Base-by-base conservation (phyloP, 92 coral and sea anemone species). In the Porites rus region DNA sequence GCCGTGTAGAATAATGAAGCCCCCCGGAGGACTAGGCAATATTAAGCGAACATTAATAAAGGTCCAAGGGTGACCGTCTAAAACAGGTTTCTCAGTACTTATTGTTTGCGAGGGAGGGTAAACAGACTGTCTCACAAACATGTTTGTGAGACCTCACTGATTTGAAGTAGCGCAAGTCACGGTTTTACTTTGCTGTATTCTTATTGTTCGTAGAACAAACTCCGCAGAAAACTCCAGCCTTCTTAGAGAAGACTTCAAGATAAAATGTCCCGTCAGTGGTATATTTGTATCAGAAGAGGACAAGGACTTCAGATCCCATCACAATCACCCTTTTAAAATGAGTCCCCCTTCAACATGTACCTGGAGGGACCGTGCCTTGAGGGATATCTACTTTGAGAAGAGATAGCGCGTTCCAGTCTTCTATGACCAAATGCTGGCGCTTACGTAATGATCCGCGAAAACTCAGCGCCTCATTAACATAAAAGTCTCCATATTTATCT, bases 371-470 rank as follows among this genome's bases (percentile, higher is more conserved):
- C 82, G 98, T 31, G 92, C 91, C 31, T 18, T 92, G 28, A 67
- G 98, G 14, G 98, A 96, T 78, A 77, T 92, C 16, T 94, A 94
- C 78, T 96, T 96, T 58, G 98, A 96, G 72, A 94, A 95, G 58
- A 90, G 98, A 51, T 96, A 74, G 84, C 12, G 18, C 50, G 4
- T 46, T 19, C 16, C 53, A 6, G 51, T 51, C 71, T 6, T 3
- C 50, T 2, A 1, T 10, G 38, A 9, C 46, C 11, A 11, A 59
- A 58, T 12, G 10, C 63, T 59, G 50, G 18, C 46, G 46, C 14
- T 24, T 25, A 5, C 8, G 24, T 25, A 73, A 18, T 56, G 66
- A 62, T 16, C 20, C 18, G 8, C 7, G 66, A 20, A 62, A 62
- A 62, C 18, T 17, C 6, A 62, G n/a, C 19, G 7, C 13, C n/a